Percentiles rank a stretch among this genome's conserved stretches.
phyloP scores from a whole-genome alignment of 35 echinoderm and acorn worm species.

The Hemicentrotus pulcherrimus region DNA sequence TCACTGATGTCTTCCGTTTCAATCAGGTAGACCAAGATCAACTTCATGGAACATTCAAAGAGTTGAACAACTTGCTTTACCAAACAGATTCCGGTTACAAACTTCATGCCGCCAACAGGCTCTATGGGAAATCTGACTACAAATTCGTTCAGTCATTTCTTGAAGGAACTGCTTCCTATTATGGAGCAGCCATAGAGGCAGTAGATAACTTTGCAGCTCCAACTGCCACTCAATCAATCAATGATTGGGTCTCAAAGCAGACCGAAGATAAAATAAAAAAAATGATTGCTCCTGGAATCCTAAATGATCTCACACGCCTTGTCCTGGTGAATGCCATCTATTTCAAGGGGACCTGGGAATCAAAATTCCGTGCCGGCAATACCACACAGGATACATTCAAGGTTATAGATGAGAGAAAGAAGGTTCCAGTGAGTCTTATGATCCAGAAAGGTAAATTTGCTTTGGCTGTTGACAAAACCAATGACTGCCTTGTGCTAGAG shows the following conservation, averaged over 20 bases:
- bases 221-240: constrained; percentile 46
- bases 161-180: constrained; percentile 42
- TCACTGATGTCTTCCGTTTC: constrained; percentile 65
- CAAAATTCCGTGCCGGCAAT: constrained; percentile 49
- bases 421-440: constrained; percentile 60
- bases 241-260: constrained; percentile 59
- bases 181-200: constrained; percentile 62
- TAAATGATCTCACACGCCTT: constrained; percentile 45
- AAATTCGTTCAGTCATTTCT: constrained; percentile 61
- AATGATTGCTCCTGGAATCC: constrained; percentile 45
- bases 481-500: constrained; percentile 54
- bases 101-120: constrained; percentile 65
- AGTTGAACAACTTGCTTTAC: constrained; percentile 57
- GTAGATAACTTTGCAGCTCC: constrained; percentile 41
- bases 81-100: constrained; percentile 23
- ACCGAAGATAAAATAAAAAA: constrained; percentile 58
- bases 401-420: neutral
- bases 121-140: constrained; percentile 59
- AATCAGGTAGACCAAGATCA: constrained; percentile 33
- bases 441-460: constrained; percentile 50
- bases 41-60: constrained; percentile 60
- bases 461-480: neutral
- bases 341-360: constrained; percentile 72
- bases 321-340: constrained; percentile 85
- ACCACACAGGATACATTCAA: constrained; percentile 52